Conservation (phyloP, 2,888 invertebrate species). For the Nasonovia ribisnigri region DNA sequence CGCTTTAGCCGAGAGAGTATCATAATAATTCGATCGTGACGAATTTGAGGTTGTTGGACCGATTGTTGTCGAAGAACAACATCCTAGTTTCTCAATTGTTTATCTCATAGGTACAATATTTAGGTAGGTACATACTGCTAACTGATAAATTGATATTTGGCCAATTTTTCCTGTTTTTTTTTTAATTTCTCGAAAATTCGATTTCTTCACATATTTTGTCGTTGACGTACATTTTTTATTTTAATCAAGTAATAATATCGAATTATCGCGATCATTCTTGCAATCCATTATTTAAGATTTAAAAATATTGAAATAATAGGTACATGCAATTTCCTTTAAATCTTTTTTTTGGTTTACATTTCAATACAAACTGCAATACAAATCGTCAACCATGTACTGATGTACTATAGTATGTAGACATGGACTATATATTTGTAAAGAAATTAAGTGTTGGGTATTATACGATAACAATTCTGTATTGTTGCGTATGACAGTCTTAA, state of each 20-base stretch:
- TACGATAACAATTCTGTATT: not conserved
- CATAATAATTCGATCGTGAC: slow-evolving; percentile 24
- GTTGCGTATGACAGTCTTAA: not conserved
- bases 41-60: not conserved
- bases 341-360: not conserved
- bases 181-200: not conserved
- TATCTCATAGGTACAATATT: not conserved
- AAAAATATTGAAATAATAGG: not conserved
- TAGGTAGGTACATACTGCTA: not conserved
- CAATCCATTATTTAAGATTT: not conserved
- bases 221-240: not conserved
- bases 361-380: not conserved
- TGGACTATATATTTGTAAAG: not conserved
- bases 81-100: slow-evolving; percentile 26
- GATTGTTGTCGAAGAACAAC: not conserved
- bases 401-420: not conserved
- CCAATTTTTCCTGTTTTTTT: not conserved
- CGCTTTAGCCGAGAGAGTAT: not conserved
- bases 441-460: not conserved
- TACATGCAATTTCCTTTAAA: not conserved
- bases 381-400: not conserved
- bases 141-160: not conserved
- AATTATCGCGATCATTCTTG: not conserved
- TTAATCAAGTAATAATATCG: not conserved
- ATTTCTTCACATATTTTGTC: not conserved